Base-by-base conservation (phyloP, 2,113 vertebrate genomes). In the Dipodomys merriami region DNA sequence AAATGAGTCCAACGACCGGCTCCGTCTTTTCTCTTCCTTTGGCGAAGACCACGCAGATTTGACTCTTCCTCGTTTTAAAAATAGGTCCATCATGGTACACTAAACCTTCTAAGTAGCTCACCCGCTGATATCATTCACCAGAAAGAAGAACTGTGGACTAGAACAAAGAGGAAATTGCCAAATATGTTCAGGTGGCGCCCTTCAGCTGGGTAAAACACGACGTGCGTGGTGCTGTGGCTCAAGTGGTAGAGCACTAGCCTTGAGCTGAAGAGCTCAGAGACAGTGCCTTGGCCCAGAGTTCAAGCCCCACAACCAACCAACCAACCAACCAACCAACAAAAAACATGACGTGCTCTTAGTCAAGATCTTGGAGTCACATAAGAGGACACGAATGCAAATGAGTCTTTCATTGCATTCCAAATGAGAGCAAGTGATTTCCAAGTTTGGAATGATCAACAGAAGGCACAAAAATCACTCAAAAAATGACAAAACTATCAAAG, bases 311-410 rank as follows among this genome's bases (percentile, higher is more conserved):
- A 39, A 39, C 39, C 39, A 39, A 39, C 39, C 39, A 39, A 39
- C 39, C 35, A 39, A 39, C 35, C 39, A 39, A 39, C 39, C 39
- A 39, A 39, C 39, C 39, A 39, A 39, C 39, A 39, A 5, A 44
- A 78, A 86, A 77, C 0, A 2, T 73, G 46, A n/a, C 1, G 15
- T 60, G 5, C 12, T 39, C 88, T 39, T 60, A 30, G 2, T 2
- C 0, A 29, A 62, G 53, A 3, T 6, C 0, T 33, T 0, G 9
- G 60, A 83, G 33, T n/a, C 64, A 30, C 2, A 1, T 69, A 27
- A 11, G 33, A 10, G 16, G 64, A 69, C 30, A 46, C 35, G 68
- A 4, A 39, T 19, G 82, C n/a, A n/a, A 23, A 30, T 2, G 16
- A 23, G 19, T 39, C 44, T 82, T 71, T 20, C 1, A 8, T 13